Base-by-base conservation (phyloP, 1,140 invertebrate genomes). In the Aphaenogaster floridana region DNA sequence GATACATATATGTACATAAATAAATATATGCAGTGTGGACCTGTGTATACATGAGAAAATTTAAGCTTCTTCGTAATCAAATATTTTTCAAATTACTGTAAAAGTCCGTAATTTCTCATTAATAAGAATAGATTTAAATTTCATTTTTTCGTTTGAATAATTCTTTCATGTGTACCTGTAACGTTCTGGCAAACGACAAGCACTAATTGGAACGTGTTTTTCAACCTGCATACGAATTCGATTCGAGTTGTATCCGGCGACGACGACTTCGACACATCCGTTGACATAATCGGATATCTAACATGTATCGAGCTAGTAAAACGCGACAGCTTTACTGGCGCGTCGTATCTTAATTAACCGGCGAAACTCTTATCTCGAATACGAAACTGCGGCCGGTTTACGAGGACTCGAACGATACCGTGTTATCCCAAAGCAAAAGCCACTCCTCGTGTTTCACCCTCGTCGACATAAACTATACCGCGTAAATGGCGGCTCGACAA, bases 311-410 rank as follows among this genome's bases (percentile, higher is more conserved):
- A 81, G 39, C 21, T 8, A 39, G 28, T 74, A 72, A 74, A 84
- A 76, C 3, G 54, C 54, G 54, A 50, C 34, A 61, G 13, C 39
- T 72, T 59, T 72, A 74, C 39, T 54, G 36, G 17, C 3, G 34
- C 39, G 28, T 11, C 52, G n/a, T 83, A 84, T 84, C 54, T 84
- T 57, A 84, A 74, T 83, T 28, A 42, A 42, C 59, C 77, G 63
- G 63, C 17, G 42, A 50, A 84, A 48, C 57, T 74, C 42, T 61
- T 84, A 84, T 84, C 80, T 74, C 42, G 17, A 50, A 28, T 59
- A 81, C 52, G 50, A 61, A 84, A 57, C 13, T 57, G 39, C 50
- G 15, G 15, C 1, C 39, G 15, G 39, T 59, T 59, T 84, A 76
- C 54, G 80, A 84, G 9, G 52, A 76, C 52, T 48, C 54, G 6